A percentile compares a stretch with the other conserved stretches of the same genome.
Conservation (phyloP, 2,797 vertebrate species). For the Poeciliopsis paucimaculata region DNA sequence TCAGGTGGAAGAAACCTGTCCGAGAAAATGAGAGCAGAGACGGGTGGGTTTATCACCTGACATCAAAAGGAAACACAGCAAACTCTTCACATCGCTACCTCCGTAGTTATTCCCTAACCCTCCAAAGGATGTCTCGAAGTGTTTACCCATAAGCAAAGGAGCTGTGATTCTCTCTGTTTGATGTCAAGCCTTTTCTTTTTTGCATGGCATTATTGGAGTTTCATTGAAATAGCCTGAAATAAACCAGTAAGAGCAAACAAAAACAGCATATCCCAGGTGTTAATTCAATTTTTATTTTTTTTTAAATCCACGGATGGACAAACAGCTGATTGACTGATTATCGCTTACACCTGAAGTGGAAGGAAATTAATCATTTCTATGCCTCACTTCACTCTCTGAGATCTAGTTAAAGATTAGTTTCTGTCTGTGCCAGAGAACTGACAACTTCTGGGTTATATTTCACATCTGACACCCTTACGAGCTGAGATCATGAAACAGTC, state of each 20-base stretch:
- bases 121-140: constrained; percentile 14
- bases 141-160: constrained; percentile 43
- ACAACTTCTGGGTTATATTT: constrained; percentile 2
- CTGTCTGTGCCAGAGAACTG: constrained; percentile 27
- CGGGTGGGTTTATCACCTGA: constrained; percentile 12
- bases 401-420: constrained; percentile 33
- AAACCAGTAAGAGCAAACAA: constrained; percentile 44
- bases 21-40: constrained; percentile 23
- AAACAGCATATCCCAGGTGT: constrained; percentile 15
- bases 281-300: too few species aligned
- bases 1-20: constrained; percentile 94
- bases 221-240: constrained; percentile 47
- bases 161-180: constrained; percentile 27
- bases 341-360: constrained; percentile 30
- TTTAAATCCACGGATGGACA: constrained; percentile 17
- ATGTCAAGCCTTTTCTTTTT: not conserved
- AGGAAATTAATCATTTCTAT: constrained; percentile 11
- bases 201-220: constrained; percentile 8
- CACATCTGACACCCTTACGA: constrained; percentile 1
- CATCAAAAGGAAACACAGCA: constrained; percentile 21
- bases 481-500: not conserved
- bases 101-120: constrained; percentile 23
- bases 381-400: constrained; percentile 14
- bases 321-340: constrained; percentile 42
- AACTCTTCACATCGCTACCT: constrained; percentile 29